phyloP scores from a whole-genome alignment of 2,113 vertebrate species.

The Tichodroma muraria region DNA sequence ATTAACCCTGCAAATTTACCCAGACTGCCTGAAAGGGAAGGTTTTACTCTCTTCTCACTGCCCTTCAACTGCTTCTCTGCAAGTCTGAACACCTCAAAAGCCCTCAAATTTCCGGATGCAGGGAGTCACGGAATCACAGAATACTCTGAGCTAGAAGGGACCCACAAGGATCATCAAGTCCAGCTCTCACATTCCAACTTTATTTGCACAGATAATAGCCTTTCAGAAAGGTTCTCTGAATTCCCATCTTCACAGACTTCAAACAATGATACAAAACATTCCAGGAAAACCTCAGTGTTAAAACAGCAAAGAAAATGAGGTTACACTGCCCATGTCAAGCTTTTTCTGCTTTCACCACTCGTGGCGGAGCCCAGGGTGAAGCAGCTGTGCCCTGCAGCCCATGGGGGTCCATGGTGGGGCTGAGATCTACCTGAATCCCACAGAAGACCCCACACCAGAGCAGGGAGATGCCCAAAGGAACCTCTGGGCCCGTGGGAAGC shows the following conservation, averaged over 20 bases:
- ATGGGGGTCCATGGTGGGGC: background rate
- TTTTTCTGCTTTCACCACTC: background rate
- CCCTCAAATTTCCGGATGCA: background rate
- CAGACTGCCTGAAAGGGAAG: background rate
- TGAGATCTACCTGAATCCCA: background rate
- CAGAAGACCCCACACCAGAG: background rate
- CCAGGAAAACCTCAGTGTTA: background rate
- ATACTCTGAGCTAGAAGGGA: background rate
- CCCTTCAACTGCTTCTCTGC: background rate
- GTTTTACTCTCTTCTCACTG: background rate
- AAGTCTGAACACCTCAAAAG: background rate
- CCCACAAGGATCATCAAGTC: background rate
- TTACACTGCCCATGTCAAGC: too few species aligned
- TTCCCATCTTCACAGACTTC: background rate
- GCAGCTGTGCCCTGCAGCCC: background rate
- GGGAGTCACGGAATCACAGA: background rate
- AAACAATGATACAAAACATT: background rate
- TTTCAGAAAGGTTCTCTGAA: background rate
- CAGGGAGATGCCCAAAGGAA: background rate
- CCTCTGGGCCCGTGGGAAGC: too few species aligned
- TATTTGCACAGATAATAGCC: background rate
- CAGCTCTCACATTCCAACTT: background rate
- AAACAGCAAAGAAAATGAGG: background rate
- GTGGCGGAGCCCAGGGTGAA: background rate
- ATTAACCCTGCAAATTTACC: background rate